Base-by-base conservation (phyloP, 2,113 vertebrate species). In the Bostrychus sinensis region DNA sequence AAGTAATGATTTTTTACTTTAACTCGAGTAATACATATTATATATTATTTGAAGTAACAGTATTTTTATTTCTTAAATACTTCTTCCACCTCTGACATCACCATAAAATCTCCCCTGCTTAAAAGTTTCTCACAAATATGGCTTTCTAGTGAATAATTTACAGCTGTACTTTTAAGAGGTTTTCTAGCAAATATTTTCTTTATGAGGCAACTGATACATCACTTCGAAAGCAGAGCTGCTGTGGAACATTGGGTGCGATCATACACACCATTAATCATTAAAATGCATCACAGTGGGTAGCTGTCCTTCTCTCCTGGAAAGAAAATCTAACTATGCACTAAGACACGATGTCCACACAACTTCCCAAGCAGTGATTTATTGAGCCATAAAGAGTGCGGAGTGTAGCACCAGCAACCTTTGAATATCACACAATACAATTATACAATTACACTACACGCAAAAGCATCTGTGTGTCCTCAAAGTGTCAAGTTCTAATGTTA, bases 181-280 rank as follows among this genome's bases (percentile, higher is more conserved):
- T 51, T 50, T 16, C 25, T n/a, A n/a, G 25, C 25, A 51, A 51
- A 51, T 51, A 30, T n/a, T 50, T 50, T 50, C 48, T 82, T 79
- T 53, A 37, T 57, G 56, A 80, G 62, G 63, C 45, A 73, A 67
- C 51, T 64, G 61, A 77, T 53, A 67, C 68, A 61, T 66, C 62
- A 62, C 61, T 57, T 48, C 56, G 65, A 76, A 76, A 77, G 70
- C 55, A 36, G 26, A 55, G 64, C 80, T 66, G 57, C 58, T 64
- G 69, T 56, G 54, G 69, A 86, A 75, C 70, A 71, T 72, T 80
- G 46, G 72, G 70, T 55, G 32, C 26, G 46, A 61, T 72, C 58
- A 62, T 56, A 56, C 58, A 45, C 41, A 57, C 28, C 50, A 76
- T 82, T 59, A 74, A 72, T 80, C 76, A 72, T 60, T 25, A 56